phyloP scores from a whole-genome alignment of 1,140 invertebrate genomes.

The Polypedilum vanderplanki region DNA sequence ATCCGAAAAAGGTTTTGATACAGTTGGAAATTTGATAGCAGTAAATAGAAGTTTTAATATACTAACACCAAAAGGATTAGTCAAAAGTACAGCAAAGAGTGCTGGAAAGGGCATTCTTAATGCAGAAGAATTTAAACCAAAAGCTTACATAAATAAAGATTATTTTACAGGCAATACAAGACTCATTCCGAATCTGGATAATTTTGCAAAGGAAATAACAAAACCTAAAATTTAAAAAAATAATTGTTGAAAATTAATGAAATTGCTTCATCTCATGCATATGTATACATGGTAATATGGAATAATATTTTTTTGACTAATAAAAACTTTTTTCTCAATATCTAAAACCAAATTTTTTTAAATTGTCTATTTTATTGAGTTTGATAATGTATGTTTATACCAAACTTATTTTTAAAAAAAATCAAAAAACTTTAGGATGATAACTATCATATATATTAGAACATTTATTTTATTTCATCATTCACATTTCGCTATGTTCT shows the following conservation, averaged over 20 bases:
- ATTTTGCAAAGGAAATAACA: neutral
- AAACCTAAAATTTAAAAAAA: neutral
- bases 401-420: too few species aligned
- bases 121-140: constrained; percentile 43
- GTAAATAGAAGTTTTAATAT: constrained; percentile 54
- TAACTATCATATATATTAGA: too few species aligned
- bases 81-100: constrained; percentile 56
- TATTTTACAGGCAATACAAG: neutral
- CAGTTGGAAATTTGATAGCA: constrained; percentile 56
- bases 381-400: too few species aligned
- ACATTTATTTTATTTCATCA: too few species aligned
- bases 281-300: neutral
- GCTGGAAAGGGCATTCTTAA: constrained; percentile 51
- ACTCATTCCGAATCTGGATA: neutral
- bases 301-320: too few species aligned
- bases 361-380: too few species aligned
- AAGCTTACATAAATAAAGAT: neutral
- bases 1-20: constrained; percentile 52
- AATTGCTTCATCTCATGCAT: neutral
- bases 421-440: too few species aligned
- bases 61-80: constrained; percentile 56
- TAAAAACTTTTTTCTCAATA: too few species aligned
- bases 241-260: neutral
- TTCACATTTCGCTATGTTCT: too few species aligned
- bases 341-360: too few species aligned